Evolutionary conservation across 2,797 vertebrate species (phyloP).

Genomic region (Liparis tanakae): DNA sequence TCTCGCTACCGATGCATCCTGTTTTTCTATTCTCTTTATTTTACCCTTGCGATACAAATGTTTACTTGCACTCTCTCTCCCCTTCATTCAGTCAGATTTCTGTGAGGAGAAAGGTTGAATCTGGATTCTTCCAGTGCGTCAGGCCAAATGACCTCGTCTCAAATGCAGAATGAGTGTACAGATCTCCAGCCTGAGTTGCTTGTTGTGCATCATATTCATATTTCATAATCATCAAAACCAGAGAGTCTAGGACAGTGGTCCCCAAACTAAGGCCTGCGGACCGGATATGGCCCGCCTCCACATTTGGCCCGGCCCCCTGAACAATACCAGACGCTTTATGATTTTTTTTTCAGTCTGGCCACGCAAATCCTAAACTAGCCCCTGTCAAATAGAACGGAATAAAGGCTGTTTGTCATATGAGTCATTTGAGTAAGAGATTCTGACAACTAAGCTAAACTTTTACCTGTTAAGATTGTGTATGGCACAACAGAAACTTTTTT

Average conservation of each 20-base stretch:
- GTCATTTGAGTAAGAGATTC: too few relatives aligned
- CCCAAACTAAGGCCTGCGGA: too few relatives aligned
- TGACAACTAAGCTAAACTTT: too few relatives aligned
- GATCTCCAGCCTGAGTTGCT: constrained; percentile 36
- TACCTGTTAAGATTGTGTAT: too few relatives aligned
- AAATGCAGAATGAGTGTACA: constrained; percentile 46
- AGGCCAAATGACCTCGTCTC: constrained; percentile 52
- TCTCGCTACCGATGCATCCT: background rate
- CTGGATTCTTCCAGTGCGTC: constrained; percentile 42
- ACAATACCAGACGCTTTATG: too few relatives aligned
- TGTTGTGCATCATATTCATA: constrained; percentile 52
- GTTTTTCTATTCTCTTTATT: background rate
- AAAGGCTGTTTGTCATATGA: too few relatives aligned
- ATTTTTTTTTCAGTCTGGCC: too few relatives aligned
- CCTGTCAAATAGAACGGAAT: too few relatives aligned
- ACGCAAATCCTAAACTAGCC: too few relatives aligned
- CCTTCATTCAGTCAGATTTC: constrained; percentile 12
- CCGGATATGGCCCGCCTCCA: too few relatives aligned
- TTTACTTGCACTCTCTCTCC: background rate
- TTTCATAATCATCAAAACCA: constrained; percentile 58
- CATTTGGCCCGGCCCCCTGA: too few relatives aligned
- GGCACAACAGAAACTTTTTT: too few relatives aligned
- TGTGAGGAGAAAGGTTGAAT: constrained; percentile 28
- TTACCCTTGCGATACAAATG: background rate
- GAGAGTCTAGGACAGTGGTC: constrained; percentile 12